These are phyloP conservation scores for Parus major DNA, from an alignment of 2,113 vertebrate genomes.

Conservation along the genomic window DNA sequence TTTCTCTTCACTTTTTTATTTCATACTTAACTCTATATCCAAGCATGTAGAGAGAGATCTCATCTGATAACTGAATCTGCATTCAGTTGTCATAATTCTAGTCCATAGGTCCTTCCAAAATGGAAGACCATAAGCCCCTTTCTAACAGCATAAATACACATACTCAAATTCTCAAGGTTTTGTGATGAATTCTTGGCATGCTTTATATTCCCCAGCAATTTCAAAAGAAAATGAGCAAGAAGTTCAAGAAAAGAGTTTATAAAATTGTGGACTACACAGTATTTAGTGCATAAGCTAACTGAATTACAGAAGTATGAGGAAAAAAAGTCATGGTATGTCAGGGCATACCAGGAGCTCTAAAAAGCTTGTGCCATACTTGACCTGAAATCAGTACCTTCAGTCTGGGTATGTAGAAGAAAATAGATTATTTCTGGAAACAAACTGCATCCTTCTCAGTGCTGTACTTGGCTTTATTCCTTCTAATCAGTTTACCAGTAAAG, in stretches of 20 bases:
- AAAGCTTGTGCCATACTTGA: background rate
- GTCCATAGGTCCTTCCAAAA: background rate
- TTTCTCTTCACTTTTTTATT: background rate
- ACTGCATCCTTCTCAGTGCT: background rate
- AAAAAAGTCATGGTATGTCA: background rate
- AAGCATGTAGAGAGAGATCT: background rate
- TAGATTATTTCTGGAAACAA: background rate
- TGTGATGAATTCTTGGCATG: background rate
- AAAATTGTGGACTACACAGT: background rate
- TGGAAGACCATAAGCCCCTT: background rate
- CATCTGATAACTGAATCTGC: background rate
- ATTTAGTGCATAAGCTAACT: background rate
- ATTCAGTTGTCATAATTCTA: background rate
- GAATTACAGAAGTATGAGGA: background rate
- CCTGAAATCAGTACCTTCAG: background rate
- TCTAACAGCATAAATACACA: background rate
- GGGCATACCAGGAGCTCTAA: background rate
- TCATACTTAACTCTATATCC: background rate
- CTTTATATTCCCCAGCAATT: background rate
- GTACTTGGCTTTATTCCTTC: background rate
- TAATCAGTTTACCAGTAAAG: background rate
- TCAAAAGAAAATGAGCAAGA: background rate
- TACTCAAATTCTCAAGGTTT: background rate
- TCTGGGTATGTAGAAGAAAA: background rate
- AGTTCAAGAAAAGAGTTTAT: background rate